Evolutionary conservation across 2,888 invertebrate genomes (phyloP).

Genomic region (Ischnura elegans): DNA sequence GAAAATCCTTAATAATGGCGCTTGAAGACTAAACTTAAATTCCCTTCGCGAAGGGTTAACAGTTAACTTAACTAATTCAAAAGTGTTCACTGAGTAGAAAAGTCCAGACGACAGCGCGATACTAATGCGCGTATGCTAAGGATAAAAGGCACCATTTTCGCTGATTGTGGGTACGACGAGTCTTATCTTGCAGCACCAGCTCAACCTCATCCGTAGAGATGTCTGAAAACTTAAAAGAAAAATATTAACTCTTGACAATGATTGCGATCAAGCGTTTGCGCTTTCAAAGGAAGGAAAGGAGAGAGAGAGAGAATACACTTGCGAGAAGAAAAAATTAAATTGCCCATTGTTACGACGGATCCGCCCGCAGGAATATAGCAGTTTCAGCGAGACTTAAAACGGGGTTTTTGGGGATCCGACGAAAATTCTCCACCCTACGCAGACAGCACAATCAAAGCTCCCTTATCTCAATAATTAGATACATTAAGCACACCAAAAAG

Average conservation of each 20-base stretch:
- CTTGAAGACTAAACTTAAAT: neutral
- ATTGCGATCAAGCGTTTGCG: neutral
- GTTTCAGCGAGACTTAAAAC: neutral
- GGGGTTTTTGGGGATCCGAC: too few relatives aligned
- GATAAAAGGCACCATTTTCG: neutral
- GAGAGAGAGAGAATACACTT: neutral
- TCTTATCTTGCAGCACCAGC: conserved; percentile 1
- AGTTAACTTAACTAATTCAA: neutral
- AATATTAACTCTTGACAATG: neutral
- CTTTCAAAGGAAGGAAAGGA: neutral
- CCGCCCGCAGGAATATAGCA: neutral
- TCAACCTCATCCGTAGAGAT: neutral
- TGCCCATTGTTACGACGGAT: neutral
- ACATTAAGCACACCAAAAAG: neutral
- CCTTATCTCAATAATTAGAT: conserved; percentile 50
- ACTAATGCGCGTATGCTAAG: neutral
- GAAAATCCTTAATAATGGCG: too few relatives aligned
- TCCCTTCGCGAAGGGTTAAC: neutral
- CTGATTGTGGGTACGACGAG: neutral
- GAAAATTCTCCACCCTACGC: conserved; percentile 23
- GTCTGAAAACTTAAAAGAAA: neutral
- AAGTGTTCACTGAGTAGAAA: neutral
- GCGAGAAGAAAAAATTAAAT: conserved; percentile 23
- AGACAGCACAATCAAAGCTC: conserved; percentile 41
- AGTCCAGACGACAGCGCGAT: neutral